A percentile compares a stretch with the other conserved stretches of the same genome.
Conservation (phyloP, 35 echinoderm and acorn worm species). For the Apostichopus californicus region DNA sequence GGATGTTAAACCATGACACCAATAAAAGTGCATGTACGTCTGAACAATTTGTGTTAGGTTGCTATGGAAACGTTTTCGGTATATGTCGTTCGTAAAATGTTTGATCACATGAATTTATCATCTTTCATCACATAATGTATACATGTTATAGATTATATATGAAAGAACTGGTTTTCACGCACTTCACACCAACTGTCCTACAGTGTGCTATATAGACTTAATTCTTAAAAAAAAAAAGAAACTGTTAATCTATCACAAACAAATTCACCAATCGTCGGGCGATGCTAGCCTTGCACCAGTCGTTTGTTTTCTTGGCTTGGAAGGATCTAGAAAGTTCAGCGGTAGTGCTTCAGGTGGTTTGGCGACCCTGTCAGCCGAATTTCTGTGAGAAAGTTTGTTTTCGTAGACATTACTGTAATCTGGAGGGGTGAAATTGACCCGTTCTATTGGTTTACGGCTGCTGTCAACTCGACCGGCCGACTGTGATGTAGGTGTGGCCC, state of each 20-base stretch:
- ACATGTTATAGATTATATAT: slow-evolving; percentile 2
- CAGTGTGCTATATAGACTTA: background rate
- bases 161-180: slow-evolving; percentile 48
- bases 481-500: background rate
- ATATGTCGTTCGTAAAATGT: too few species aligned
- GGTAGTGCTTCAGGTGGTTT: slow-evolving; percentile 40
- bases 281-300: slow-evolving; percentile 35
- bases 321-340: slow-evolving; percentile 48
- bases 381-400: background rate
- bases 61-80: too few species aligned
- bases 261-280: slow-evolving; percentile 24
- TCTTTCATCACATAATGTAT: too few species aligned
- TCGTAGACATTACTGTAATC: slow-evolving; percentile 16
- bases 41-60: too few species aligned
- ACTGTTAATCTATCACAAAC: slow-evolving; percentile 16
- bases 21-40: too few species aligned
- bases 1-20: too few species aligned
- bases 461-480: background rate
- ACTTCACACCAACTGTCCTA: slow-evolving; percentile 34
- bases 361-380: background rate
- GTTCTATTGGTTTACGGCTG: slow-evolving; percentile 9
- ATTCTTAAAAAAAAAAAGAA: background rate
- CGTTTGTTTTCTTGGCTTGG: slow-evolving; percentile 25
- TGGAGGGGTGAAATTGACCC: slow-evolving; percentile 28
- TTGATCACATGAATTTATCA: too few species aligned